phyloP scores from a whole-genome alignment of 2,113 vertebrate species.

The Pomatorhinus ruficollis region DNA sequence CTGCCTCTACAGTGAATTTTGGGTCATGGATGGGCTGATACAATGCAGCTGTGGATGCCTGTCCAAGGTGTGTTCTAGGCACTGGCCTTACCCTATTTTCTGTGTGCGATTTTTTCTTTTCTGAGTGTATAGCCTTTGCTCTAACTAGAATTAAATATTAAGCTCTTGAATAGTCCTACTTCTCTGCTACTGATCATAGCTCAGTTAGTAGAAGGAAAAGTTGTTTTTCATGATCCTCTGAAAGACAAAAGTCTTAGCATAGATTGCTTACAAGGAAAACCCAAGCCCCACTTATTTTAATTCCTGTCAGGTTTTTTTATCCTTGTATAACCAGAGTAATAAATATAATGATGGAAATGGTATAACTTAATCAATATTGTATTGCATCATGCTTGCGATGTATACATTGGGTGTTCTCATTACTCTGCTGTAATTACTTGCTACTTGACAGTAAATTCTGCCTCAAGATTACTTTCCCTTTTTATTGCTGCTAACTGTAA shows the following conservation, averaged over 20 bases:
- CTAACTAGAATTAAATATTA: background rate
- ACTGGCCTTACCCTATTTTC: background rate
- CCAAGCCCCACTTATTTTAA: background rate
- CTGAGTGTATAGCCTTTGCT: background rate
- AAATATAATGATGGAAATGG: background rate
- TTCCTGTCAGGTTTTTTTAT: background rate
- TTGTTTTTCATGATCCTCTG: background rate
- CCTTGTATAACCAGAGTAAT: background rate
- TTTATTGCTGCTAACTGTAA: background rate
- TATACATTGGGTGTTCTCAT: background rate
- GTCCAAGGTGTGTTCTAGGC: background rate
- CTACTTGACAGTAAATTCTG: background rate
- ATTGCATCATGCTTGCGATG: background rate
- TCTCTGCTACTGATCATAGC: background rate
- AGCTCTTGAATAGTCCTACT: background rate
- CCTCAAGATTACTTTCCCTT: slow-evolving; percentile 23
- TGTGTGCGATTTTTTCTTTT: background rate
- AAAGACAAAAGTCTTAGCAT: background rate
- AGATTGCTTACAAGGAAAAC: background rate
- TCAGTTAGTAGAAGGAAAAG: background rate
- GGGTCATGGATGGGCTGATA: background rate
- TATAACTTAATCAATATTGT: background rate
- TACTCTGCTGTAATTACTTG: slow-evolving; percentile 9
- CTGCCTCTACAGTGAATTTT: background rate
- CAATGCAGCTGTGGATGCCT: background rate